A percentile compares a stretch with the other conserved stretches of the same genome.
Conservation (phyloP, 37 sponge, comb jelly and placozoan species). For the Chondrosia reniformis region DNA sequence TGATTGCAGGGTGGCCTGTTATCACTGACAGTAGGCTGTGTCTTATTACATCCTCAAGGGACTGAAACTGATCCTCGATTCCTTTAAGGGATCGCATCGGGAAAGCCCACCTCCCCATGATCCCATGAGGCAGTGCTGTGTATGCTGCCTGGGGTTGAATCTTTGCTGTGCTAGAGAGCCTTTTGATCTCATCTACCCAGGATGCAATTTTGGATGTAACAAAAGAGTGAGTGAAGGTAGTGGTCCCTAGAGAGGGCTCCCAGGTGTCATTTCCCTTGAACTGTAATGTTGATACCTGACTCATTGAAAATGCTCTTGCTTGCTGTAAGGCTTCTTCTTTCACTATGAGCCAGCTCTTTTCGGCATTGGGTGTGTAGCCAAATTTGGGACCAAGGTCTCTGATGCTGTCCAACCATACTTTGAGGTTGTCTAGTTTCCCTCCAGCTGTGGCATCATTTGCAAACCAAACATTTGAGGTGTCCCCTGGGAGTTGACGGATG, state of each 20-base stretch:
- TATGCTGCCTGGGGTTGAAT: neutral
- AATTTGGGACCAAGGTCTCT: neutral
- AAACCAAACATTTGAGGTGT: neutral
- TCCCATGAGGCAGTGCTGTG: neutral
- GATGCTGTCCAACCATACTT: constrained; percentile 8
- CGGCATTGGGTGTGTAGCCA: neutral
- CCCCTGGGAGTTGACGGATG: neutral
- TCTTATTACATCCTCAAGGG: neutral
- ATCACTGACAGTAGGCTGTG: neutral
- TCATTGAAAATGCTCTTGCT: neutral
- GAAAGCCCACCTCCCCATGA: neutral
- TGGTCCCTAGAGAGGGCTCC: neutral
- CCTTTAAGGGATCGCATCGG: neutral
- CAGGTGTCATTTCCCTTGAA: neutral
- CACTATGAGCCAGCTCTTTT: neutral
- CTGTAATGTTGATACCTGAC: neutral
- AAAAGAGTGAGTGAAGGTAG: neutral
- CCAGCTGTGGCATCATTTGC: constrained; percentile 17
- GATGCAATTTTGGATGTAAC: neutral
- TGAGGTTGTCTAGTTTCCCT: constrained; percentile 16
- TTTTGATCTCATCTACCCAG: neutral
- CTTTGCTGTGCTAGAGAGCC: neutral
- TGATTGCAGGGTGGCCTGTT: neutral
- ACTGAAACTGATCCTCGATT: neutral
- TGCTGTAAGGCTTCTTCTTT: neutral